Evolutionary conservation across 64 coral and sea anemone species (phyloP).

Genomic region (Hydrozoanthus tunicans): DNA sequence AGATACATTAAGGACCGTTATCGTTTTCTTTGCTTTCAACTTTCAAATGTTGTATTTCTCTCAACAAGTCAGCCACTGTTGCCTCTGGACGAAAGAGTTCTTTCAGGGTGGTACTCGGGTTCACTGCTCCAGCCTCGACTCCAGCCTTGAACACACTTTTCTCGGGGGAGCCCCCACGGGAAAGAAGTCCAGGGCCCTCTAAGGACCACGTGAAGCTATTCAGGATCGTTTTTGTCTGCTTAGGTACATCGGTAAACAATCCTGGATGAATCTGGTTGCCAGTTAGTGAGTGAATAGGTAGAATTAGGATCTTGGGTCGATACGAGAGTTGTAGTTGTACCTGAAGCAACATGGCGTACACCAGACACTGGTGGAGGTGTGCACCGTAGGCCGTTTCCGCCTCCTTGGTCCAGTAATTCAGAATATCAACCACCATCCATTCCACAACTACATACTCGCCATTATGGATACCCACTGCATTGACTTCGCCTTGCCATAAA

Average conservation of each 20-base stretch:
- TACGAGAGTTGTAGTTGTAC: constrained; percentile 46
- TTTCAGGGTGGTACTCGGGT: constrained; percentile 10
- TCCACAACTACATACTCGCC: constrained; percentile 67
- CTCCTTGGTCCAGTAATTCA: constrained; percentile 53
- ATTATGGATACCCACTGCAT: constrained; percentile 44
- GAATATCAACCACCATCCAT: constrained; percentile 62
- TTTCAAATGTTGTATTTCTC: constrained; percentile 28
- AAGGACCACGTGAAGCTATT: constrained; percentile 37
- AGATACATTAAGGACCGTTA: too few species aligned
- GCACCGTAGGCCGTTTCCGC: constrained; percentile 24
- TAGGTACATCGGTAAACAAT: constrained; percentile 41
- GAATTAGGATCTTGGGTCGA: constrained; percentile 58
- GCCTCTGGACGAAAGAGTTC: constrained; percentile 45
- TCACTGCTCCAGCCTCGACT: constrained; percentile 10
- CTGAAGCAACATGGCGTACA: constrained; percentile 60
- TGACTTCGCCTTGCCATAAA: constrained; percentile 53
- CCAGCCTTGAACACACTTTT: constrained; percentile 35
- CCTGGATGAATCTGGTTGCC: constrained; percentile 56
- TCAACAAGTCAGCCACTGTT: constrained; percentile 39
- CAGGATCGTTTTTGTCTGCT: constrained; percentile 46
- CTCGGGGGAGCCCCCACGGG: neutral
- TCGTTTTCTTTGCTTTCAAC: constrained; percentile 6
- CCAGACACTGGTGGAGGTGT: constrained; percentile 64
- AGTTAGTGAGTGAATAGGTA: constrained; percentile 40
- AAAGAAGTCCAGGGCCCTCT: neutral